phyloP scores from a whole-genome alignment of 2,888 invertebrate genomes.

The Hoplodrina blanda region DNA sequence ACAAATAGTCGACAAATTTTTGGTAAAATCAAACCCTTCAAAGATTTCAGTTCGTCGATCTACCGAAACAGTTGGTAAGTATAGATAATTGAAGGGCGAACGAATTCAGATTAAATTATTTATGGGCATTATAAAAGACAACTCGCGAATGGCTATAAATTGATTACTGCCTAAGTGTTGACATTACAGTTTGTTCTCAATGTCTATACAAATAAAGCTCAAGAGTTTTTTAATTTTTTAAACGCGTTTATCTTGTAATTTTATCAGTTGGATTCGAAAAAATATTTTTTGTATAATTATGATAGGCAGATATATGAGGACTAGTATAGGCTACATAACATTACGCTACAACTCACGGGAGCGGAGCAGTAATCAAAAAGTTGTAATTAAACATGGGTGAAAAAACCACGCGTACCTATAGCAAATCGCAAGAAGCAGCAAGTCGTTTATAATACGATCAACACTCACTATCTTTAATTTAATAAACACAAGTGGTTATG shows the following conservation, averaged over 20 bases:
- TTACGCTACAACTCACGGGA: no score
- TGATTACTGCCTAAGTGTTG: slow-evolving; percentile 19
- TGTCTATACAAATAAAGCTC: background rate
- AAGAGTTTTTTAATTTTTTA: no score
- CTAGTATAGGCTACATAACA: no score
- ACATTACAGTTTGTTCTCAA: slow-evolving; percentile 11
- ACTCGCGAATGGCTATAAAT: slow-evolving; percentile 12
- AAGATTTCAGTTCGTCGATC: background rate
- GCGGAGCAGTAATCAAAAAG: no score
- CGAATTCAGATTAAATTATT: slow-evolving; percentile 9
- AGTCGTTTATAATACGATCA: slow-evolving; percentile 11
- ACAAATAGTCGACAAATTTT: no score
- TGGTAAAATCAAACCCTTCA: background rate
- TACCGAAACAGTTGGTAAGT: background rate
- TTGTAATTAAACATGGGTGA: no score
- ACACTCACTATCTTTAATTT: slow-evolving; percentile 43
- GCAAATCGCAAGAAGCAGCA: no score
- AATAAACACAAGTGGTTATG: slow-evolving; percentile 55
- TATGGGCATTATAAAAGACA: background rate
- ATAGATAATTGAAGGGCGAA: slow-evolving; percentile 3
- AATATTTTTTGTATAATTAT: no score
- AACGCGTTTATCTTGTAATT: no score
- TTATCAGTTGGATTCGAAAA: no score
- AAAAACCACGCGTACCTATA: no score
- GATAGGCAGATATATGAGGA: no score